These are phyloP conservation scores for Nipponia nippon DNA, from an alignment of 2,113 vertebrate genomes.

Conservation along the genomic window DNA sequence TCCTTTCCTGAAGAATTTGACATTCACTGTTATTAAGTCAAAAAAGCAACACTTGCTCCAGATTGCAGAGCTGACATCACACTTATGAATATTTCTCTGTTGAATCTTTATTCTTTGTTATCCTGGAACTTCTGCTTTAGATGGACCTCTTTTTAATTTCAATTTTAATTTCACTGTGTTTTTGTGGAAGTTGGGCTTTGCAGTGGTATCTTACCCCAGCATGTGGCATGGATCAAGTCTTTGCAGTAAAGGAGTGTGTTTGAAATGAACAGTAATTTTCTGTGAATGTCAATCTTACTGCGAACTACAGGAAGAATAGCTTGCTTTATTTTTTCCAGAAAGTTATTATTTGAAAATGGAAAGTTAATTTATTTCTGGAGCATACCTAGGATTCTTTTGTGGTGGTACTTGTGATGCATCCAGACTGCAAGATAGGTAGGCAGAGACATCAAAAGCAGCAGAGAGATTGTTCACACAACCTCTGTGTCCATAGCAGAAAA, in stretches of 20 bases:
- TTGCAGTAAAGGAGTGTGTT: neutral
- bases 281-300: neutral
- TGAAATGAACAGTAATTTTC: neutral
- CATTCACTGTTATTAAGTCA: constrained; percentile 42
- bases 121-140: neutral
- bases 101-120: constrained; percentile 14
- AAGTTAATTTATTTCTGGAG: constrained; percentile 28
- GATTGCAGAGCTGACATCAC: constrained; percentile 7
- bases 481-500: neutral
- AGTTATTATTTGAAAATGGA: neutral
- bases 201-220: neutral
- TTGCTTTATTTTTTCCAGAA: constrained; percentile 1
- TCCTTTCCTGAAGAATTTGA: constrained; percentile 36
- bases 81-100: neutral
- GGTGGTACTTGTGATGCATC: neutral
- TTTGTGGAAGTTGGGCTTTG: constrained; percentile 5
- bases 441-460: neutral
- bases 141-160: neutral
- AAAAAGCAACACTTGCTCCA: constrained; percentile 8
- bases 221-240: neutral
- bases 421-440: neutral
- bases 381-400: neutral
- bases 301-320: neutral
- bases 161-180: constrained; percentile 13
- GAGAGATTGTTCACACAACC: neutral